These are phyloP conservation scores for Oedothorax gibbosus DNA, from an alignment of 1,140 invertebrate species.

Conservation along the genomic window DNA sequence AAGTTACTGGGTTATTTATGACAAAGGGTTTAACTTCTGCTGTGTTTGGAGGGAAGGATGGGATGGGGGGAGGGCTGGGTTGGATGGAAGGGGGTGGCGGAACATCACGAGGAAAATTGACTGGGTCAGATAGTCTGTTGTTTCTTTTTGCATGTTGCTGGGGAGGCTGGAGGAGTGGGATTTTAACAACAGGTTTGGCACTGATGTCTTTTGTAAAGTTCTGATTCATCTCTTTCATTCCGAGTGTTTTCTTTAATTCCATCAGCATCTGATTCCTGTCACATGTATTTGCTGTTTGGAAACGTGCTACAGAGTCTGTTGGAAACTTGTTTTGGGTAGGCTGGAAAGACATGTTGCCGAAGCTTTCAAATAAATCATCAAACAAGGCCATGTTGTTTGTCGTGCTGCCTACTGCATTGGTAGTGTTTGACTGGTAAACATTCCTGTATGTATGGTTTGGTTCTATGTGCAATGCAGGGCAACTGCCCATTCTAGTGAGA, in stretches of 20 bases:
- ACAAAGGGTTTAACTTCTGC: conserved; percentile 63
- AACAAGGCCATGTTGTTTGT: background rate
- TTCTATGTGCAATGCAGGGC: conserved; percentile 34
- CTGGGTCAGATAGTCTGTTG: background rate
- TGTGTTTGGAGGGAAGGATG: conserved; percentile 58
- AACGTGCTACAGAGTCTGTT: background rate
- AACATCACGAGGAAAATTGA: conserved; percentile 44
- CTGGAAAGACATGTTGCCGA: conserved; percentile 10
- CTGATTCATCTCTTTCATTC: conserved; percentile 71
- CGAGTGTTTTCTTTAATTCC: conserved; percentile 75
- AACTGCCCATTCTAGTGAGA: conserved; percentile 50
- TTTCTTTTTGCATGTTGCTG: conserved; percentile 34
- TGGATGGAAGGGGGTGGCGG: background rate
- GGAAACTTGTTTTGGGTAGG: conserved; percentile 28
- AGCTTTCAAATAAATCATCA: conserved; percentile 46
- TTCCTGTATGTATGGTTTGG: background rate
- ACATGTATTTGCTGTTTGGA: conserved; percentile 27
- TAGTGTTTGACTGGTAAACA: conserved; percentile 25
- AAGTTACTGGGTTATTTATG: conserved; percentile 50
- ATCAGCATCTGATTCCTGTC: conserved; percentile 70
- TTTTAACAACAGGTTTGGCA: conserved; percentile 37
- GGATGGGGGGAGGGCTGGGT: conserved; percentile 37
- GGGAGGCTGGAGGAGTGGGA: conserved; percentile 45
- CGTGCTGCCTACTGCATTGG: background rate
- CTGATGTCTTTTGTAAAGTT: conserved; percentile 68